These are phyloP conservation scores for Trematomus loennbergii DNA, from an alignment of 2,113 vertebrate genomes.

Conservation along the genomic window DNA sequence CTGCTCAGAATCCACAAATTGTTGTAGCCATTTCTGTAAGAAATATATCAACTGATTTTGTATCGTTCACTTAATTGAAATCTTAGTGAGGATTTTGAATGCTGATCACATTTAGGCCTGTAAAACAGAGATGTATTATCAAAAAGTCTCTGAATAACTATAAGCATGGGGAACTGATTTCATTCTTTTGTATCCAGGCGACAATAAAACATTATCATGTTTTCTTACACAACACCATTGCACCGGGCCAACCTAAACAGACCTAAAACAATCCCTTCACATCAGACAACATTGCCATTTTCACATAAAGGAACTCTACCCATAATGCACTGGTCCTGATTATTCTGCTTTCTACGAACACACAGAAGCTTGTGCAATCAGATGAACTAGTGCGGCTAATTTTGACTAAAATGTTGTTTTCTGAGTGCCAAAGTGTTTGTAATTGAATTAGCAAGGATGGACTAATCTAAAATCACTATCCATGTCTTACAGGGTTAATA, in stretches of 20 bases:
- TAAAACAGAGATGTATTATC: constrained; percentile 15
- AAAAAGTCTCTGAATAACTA: constrained; percentile 24
- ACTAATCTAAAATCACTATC: not conserved
- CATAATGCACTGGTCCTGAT: not conserved
- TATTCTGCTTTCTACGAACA: constrained; percentile 16
- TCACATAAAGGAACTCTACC: constrained; percentile 26
- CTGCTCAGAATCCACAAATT: not conserved
- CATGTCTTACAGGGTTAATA: not conserved
- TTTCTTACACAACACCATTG: constrained; percentile 47
- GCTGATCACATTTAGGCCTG: not conserved
- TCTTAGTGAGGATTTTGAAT: not conserved
- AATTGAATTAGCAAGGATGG: not conserved
- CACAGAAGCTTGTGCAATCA: not conserved
- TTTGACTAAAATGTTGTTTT: not conserved
- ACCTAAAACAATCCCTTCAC: constrained; percentile 53
- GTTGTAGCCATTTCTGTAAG: not conserved
- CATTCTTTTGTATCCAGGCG: constrained; percentile 51
- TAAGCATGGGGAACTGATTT: constrained; percentile 24
- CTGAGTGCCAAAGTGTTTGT: not conserved
- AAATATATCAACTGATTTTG: not conserved
- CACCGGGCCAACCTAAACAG: constrained; percentile 49
- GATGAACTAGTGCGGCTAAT: not conserved
- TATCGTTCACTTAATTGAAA: constrained; percentile 2
- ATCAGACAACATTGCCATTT: constrained; percentile 61
- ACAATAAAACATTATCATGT: constrained; percentile 59